A percentile compares a stretch with the other conserved stretches of the same genome.
Evolutionary conservation across 2,113 vertebrate genomes (phyloP).

Genomic region (Myotis brandtii): DNA sequence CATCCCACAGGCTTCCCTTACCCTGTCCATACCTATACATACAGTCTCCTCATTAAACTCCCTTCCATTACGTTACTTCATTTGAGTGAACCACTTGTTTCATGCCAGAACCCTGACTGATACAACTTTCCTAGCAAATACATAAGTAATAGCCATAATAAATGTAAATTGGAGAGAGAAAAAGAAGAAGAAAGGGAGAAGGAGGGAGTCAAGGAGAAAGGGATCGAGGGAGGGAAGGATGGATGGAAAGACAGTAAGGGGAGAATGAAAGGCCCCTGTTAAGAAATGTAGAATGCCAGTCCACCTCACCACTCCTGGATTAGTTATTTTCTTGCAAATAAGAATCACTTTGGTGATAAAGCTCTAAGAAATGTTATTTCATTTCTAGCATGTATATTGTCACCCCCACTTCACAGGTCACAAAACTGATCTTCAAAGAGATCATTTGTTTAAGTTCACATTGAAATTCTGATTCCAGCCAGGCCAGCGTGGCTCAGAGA

Average conservation of each 20-base stretch:
- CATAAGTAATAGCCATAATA: not conserved
- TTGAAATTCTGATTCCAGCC: not conserved
- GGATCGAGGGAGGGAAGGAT: no score
- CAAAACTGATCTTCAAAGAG: not conserved
- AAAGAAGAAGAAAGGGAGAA: not conserved
- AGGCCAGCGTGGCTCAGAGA: no score
- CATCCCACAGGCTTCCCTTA: not conserved
- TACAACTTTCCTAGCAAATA: not conserved
- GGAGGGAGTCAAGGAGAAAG: not conserved
- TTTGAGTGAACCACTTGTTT: not conserved
- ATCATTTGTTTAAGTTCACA: not conserved
- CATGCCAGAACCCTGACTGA: not conserved
- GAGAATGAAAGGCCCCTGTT: not conserved
- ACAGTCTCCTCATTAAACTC: not conserved
- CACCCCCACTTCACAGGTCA: not conserved
- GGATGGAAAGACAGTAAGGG: not conserved
- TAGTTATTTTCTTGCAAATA: not conserved
- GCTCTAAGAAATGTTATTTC: not conserved
- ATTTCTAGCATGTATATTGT: not conserved
- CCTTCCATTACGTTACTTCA: rapidly evolving
- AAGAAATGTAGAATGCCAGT: not conserved
- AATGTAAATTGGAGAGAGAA: not conserved
- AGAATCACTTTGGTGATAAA: not conserved
- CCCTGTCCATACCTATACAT: not conserved
- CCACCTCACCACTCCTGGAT: not conserved